These are phyloP conservation scores for Mormyrus iriodes DNA, from an alignment of 2,113 vertebrate species.

Conservation along the genomic window DNA sequence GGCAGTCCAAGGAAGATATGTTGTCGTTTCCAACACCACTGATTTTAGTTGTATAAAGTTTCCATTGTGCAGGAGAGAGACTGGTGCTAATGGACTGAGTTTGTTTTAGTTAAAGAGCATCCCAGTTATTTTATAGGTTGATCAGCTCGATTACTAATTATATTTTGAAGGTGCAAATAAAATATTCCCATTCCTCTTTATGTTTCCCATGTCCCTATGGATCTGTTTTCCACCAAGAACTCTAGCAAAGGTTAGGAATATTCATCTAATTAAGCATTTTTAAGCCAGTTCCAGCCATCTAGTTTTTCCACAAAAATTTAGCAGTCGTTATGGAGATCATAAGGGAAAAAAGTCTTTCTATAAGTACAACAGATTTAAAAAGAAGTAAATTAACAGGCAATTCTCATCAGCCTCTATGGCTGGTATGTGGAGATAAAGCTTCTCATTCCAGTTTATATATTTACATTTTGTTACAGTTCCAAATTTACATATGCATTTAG, in stretches of 20 bases:
- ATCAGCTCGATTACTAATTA: not conserved
- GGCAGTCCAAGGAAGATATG: not conserved
- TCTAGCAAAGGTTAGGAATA: not conserved
- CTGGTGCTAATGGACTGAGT: not conserved
- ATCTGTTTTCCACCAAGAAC: not conserved
- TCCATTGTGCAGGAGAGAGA: not conserved
- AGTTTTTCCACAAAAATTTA: not conserved
- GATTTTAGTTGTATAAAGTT: not conserved
- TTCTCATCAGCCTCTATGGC: not conserved
- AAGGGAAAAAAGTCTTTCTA: not conserved
- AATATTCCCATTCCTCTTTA: not conserved
- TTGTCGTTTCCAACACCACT: not conserved
- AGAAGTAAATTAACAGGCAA: not conserved
- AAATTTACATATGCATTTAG: slow-evolving; percentile 7
- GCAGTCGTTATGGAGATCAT: not conserved
- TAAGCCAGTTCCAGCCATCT: not conserved
- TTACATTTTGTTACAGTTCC: slow-evolving; percentile 14
- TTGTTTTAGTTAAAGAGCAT: not conserved
- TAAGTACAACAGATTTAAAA: not conserved
- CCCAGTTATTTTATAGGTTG: not conserved
- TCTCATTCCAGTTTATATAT: not conserved
- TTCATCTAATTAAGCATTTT: not conserved
- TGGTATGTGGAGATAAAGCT: not conserved
- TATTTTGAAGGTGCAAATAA: not conserved
- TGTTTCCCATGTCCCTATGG: not conserved